These are phyloP conservation scores for Papilio aristodemus DNA, from an alignment of 1,140 invertebrate species.

Conservation along the genomic window DNA sequence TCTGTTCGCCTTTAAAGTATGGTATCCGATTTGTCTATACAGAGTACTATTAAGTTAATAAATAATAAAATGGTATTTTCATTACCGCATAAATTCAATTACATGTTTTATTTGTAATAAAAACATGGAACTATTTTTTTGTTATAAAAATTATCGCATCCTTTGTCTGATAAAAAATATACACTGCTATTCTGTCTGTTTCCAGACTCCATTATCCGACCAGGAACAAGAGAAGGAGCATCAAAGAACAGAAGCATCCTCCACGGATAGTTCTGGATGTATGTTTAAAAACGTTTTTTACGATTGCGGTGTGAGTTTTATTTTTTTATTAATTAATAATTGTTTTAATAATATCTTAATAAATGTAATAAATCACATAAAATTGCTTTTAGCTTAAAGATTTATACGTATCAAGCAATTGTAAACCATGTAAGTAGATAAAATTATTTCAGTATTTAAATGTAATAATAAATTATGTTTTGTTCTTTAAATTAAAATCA, in stretches of 20 bases:
- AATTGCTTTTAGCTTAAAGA: conserved; percentile 1
- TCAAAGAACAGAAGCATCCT: conserved; percentile 34
- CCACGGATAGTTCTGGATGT: conserved; percentile 38
- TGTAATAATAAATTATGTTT: no score
- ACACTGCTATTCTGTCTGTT: background rate
- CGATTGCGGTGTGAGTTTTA: conserved; percentile 2
- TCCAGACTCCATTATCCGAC: background rate
- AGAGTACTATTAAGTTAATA: no score
- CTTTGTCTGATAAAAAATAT: no score
- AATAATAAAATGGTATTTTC: no score
- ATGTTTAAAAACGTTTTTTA: conserved; percentile 16
- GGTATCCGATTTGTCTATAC: no score
- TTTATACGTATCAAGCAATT: conserved; percentile 14
- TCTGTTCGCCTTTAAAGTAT: no score
- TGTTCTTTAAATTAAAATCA: no score
- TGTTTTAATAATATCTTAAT: no score
- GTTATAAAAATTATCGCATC: no score
- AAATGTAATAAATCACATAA: background rate
- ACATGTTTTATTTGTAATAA: no score
- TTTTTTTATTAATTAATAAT: background rate
- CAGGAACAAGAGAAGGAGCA: conserved; percentile 22
- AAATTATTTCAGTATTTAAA: background rate
- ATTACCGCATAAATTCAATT: no score
- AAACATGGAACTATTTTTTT: no score
- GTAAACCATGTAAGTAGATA: conserved; percentile 17